Evolutionary conservation across 2,888 invertebrate species (phyloP).

Genomic region (Fabriciana adippe): DNA sequence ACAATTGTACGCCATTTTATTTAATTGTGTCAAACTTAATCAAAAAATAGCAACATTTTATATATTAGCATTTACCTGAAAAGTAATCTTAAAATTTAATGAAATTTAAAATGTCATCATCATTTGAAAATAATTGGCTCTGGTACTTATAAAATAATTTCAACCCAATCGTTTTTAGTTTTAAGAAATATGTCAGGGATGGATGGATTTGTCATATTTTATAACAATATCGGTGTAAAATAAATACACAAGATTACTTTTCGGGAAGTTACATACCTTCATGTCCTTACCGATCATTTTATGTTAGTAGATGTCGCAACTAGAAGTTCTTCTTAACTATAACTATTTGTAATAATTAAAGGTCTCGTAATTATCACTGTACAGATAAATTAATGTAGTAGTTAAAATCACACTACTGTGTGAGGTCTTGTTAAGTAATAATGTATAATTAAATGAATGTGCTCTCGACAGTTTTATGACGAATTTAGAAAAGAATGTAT

Average conservation of each 20-base stretch:
- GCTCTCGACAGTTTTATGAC: constrained; percentile 81
- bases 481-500: constrained; percentile 82
- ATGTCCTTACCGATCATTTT: constrained; percentile 24
- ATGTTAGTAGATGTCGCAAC: constrained; percentile 63
- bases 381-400: constrained; percentile 82
- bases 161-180: not conserved
- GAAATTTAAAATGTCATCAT: not conserved
- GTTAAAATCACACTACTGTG: constrained; percentile 76
- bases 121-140: constrained; percentile 6
- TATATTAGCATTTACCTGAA: constrained; percentile 14
- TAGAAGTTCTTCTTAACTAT: constrained; percentile 71
- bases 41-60: constrained; percentile 3
- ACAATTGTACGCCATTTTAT: constrained; percentile 6
- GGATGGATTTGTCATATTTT: not conserved
- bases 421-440: constrained; percentile 79
- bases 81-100: constrained; percentile 1
- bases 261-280: constrained; percentile 26
- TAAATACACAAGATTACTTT: constrained; percentile 13
- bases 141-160: constrained; percentile 18
- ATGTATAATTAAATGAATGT: constrained; percentile 80
- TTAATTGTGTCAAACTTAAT: constrained; percentile 1
- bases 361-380: constrained; percentile 81
- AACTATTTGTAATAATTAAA: constrained; percentile 73
- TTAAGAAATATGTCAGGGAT: not conserved
- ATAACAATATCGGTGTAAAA: not conserved